A percentile compares a stretch with the other conserved stretches of the same genome.
Conservation (phyloP, 2,888 invertebrate species). For the Caenorhabditis imperialis region DNA sequence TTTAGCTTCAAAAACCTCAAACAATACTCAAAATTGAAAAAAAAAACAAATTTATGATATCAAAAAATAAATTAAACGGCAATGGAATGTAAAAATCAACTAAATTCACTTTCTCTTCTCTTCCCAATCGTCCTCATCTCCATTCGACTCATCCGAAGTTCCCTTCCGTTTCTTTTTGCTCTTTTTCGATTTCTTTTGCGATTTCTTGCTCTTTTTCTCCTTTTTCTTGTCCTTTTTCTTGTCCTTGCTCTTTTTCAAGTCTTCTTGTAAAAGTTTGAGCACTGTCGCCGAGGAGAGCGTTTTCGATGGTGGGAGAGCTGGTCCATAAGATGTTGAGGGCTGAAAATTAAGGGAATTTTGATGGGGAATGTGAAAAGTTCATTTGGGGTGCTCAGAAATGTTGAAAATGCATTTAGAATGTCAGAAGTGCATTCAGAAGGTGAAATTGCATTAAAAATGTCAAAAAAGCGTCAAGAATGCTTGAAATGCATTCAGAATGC, state of each 20-base stretch:
- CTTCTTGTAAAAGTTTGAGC: conserved; percentile 58
- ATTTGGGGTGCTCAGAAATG: no score
- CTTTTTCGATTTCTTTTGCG: conserved; percentile 30
- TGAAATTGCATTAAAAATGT: no score
- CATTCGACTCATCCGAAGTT: conserved; percentile 9
- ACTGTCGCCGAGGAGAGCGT: conserved; percentile 44
- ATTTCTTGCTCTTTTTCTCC: conserved; percentile 26
- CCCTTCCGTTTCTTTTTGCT: conserved; percentile 6
- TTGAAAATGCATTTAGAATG: no score
- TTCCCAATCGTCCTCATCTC: conserved; percentile 25
- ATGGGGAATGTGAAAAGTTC: no score
- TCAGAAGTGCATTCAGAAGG: no score
- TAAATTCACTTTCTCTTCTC: conserved; percentile 21
- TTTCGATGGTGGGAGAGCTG: conserved; percentile 29
- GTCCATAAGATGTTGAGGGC: conserved; percentile 57
- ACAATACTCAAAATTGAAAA: no score
- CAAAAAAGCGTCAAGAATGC: no score
- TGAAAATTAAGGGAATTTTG: no score
- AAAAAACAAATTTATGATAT: not conserved
- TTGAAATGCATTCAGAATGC: no score
- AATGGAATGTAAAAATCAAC: not conserved
- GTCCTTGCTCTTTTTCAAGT: conserved; percentile 50
- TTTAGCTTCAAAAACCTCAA: no score
- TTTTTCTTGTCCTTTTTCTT: conserved; percentile 37
- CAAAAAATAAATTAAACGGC: not conserved